Evolutionary conservation across 2,113 vertebrate species (phyloP), one percentile per base, ranked within the genome.

Genomic region (Anser cygnoides): DNA sequence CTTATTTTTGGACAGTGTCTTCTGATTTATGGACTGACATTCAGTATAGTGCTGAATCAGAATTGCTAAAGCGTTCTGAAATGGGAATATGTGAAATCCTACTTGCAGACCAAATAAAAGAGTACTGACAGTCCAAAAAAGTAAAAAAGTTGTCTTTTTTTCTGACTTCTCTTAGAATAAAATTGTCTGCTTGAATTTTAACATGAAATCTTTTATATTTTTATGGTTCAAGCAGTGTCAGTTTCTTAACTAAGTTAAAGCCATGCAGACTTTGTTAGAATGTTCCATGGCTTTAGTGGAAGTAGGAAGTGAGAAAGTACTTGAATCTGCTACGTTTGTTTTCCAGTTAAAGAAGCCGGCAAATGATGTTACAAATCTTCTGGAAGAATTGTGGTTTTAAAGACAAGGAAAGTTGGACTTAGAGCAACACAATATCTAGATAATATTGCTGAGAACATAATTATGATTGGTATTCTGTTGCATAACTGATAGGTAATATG

Each of bases 361-460:
- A 95, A 49, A 14, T 11, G 90, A 93, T 96, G 82, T 90, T 94
- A 95, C 18, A 80, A 74, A 74, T 86, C 18, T 92, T 89, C 84
- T 63, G 63, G 75, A 67, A 78, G 90, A 92, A 90, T 77, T 96
- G 95, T 7, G 92, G 87, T 87, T 94, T 94, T 94, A 37, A 37
- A 96, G 72, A 90, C 85, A 88, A 94, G 90, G 85, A 28, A 61
- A 77, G 59, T n/a, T 66, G 71, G 20, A 39, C 31, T 80, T 90
- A 14, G 37, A 62, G 75, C 44, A 74, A 77, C 72, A 71, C 71
- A 66, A 33, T 63, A 57, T 52, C 6, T 33, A 88, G 72, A 59
- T 83, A 67, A 43, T 4, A 3, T 10, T 77, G 78, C 93, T 46
- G 75, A 67, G 67, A 94, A 46, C 44, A 33, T 35, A 77, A 95